Percentiles rank a stretch among this genome's conserved stretches.
Evolutionary conservation across 2,888 invertebrate genomes (phyloP).

Genomic region (Phortica okadai): DNA sequence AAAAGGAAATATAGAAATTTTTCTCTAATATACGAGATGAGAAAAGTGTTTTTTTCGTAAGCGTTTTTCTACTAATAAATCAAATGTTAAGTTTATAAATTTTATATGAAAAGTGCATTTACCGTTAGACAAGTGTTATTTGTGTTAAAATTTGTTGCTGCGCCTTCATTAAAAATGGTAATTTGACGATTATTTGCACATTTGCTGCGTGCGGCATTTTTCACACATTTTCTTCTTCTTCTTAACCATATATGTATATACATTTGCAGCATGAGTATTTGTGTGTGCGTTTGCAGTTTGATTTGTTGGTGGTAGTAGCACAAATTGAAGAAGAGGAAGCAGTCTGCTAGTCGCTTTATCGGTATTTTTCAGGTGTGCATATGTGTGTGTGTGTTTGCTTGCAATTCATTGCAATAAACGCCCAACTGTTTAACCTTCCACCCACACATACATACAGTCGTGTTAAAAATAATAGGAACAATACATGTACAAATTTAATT

Average conservation of each 20-base stretch:
- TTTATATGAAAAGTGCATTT: constrained; percentile 55
- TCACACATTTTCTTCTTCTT: constrained; percentile 35
- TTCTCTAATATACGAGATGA: not conserved
- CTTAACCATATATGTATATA: constrained; percentile 24
- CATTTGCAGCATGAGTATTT: constrained; percentile 1
- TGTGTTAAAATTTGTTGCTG: constrained; percentile 45
- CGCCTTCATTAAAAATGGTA: constrained; percentile 62
- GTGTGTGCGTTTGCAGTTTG: constrained; percentile 26
- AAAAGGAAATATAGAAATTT: not conserved
- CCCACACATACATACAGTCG: not conserved
- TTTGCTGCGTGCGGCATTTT: constrained; percentile 55
- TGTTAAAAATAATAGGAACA: not conserved
- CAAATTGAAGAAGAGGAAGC: constrained; percentile 44
- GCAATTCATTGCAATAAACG: not conserved
- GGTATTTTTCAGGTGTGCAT: constrained; percentile 4
- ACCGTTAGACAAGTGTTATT: constrained; percentile 35
- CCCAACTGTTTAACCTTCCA: not conserved
- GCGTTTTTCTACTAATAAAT: constrained; percentile 54
- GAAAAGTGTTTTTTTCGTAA: not conserved
- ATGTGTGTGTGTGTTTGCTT: constrained; percentile 35
- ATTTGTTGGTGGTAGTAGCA: constrained; percentile 40
- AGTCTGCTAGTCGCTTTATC: constrained; percentile 18
- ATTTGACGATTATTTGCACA: constrained; percentile 64
- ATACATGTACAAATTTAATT: not conserved
- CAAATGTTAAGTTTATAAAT: constrained; percentile 56